Conservation (phyloP, 2,797 vertebrate genomes). For the Pangasius sanitwongsei region DNA sequence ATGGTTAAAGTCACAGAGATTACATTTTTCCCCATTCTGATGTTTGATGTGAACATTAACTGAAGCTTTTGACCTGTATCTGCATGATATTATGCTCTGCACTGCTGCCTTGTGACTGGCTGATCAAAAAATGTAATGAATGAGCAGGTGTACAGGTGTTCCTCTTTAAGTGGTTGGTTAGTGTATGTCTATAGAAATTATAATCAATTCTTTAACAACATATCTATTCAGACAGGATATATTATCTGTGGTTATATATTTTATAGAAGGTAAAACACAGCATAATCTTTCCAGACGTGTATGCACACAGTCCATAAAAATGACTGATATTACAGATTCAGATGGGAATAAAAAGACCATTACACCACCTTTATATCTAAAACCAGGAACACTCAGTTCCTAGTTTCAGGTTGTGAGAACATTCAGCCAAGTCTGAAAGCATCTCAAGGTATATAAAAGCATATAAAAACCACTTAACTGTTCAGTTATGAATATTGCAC, state of each 20-base stretch:
- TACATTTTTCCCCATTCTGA: background rate
- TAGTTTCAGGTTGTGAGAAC: background rate
- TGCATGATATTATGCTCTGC: background rate
- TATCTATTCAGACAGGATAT: background rate
- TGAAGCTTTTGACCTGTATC: background rate
- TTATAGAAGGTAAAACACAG: background rate
- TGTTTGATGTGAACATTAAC: background rate
- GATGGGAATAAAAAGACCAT: background rate
- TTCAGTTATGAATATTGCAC: conserved; percentile 14
- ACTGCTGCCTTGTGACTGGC: background rate
- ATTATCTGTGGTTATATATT: background rate
- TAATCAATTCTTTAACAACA: background rate
- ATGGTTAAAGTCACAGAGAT: background rate
- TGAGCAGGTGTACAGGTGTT: background rate
- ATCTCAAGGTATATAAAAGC: conserved; percentile 1
- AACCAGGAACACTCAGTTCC: background rate
- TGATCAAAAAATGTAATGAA: background rate
- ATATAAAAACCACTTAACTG: conserved; percentile 12
- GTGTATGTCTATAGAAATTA: background rate
- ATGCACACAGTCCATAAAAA: background rate
- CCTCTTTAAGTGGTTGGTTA: background rate
- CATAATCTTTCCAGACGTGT: background rate
- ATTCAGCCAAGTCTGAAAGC: background rate
- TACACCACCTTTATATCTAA: background rate
- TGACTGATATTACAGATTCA: background rate